A percentile compares a stretch with the other conserved stretches of the same genome.
Evolutionary conservation across 2,113 vertebrate genomes (phyloP).

Genomic region (Mormoops blainvillei): DNA sequence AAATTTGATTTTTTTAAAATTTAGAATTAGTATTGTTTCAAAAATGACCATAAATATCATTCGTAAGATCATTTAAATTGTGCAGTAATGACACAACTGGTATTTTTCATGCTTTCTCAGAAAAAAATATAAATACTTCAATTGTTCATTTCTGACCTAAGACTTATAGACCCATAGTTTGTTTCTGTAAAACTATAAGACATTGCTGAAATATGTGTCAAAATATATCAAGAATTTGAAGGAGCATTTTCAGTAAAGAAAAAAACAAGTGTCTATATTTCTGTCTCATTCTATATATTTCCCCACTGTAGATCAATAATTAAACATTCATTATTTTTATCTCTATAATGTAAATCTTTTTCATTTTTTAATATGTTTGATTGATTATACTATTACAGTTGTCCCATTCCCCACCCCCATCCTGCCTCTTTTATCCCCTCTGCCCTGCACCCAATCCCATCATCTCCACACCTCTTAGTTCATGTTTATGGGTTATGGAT

Average conservation of each 20-base stretch:
- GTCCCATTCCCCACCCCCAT: no score
- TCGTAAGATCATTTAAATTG: neutral
- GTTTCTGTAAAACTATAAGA: neutral
- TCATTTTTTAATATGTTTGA: no score
- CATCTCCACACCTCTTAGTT: no score
- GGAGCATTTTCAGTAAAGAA: neutral
- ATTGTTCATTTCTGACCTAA: neutral
- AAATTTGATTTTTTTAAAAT: neutral
- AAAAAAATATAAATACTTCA: neutral
- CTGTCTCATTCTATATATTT: neutral
- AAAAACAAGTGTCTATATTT: neutral
- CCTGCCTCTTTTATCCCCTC: no score
- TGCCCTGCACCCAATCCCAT: no score
- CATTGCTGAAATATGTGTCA: neutral
- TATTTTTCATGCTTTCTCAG: neutral
- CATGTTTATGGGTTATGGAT: no score
- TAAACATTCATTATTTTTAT: neutral
- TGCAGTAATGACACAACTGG: neutral
- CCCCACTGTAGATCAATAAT: neutral
- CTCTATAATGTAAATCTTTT: neutral
- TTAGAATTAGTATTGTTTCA: neutral
- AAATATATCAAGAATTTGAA: neutral
- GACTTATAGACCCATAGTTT: neutral
- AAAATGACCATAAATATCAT: neutral
- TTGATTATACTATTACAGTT: no score